phyloP scores from a whole-genome alignment of 1,140 invertebrate species.

The Yoshiicerus persimilis region DNA sequence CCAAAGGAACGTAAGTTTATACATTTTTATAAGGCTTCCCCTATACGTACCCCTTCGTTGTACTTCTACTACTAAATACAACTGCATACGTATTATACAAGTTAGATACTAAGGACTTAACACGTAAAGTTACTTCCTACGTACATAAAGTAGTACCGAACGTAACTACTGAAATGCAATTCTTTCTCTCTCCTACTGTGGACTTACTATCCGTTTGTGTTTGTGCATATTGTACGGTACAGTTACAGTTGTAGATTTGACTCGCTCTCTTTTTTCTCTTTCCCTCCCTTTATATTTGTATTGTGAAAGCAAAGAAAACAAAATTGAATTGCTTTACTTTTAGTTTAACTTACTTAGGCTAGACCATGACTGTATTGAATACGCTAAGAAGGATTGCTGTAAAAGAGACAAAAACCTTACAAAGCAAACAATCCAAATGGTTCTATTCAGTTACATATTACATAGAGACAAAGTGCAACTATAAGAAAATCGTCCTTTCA shows the following conservation, averaged over 20 bases:
- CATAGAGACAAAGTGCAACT: neutral
- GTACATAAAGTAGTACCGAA: neutral
- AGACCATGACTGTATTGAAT: neutral
- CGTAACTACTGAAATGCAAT: neutral
- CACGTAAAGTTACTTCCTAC: neutral
- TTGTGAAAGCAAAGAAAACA: neutral
- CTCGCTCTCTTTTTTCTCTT: neutral
- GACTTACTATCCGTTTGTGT: too few species aligned
- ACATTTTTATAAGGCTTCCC: neutral
- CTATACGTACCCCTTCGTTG: neutral
- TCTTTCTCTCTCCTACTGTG: too few species aligned
- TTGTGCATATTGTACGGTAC: too few species aligned
- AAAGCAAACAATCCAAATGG: neutral
- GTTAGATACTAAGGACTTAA: neutral
- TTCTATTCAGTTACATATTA: neutral
- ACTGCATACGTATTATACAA: neutral
- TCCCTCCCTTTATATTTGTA: neutral
- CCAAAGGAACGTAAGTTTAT: neutral
- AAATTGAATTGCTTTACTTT: conserved; percentile 3
- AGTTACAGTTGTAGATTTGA: neutral
- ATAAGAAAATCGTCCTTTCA: neutral
- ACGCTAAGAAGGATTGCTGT: neutral
- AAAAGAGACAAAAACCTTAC: neutral
- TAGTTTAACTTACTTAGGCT: neutral
- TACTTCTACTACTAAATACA: neutral